Evolutionary conservation across 2,888 invertebrate species (phyloP).

Genomic region (Zaprionus bogoriensis): DNA sequence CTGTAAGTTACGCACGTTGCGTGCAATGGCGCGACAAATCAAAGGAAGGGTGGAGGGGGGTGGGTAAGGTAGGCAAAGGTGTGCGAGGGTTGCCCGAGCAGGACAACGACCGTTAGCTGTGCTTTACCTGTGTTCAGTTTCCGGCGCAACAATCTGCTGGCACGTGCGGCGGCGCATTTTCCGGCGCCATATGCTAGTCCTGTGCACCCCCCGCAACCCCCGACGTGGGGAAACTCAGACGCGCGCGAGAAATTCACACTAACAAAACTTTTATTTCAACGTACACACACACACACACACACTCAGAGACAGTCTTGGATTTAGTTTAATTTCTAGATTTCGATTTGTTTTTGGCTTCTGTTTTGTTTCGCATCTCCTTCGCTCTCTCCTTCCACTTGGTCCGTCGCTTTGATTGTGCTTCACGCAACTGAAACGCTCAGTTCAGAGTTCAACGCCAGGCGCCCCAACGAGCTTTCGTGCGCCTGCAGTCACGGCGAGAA

Average conservation of each 20-base stretch:
- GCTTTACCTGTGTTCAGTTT: slow-evolving; percentile 46
- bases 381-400: neutral
- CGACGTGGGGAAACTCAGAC: too few species aligned
- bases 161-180: slow-evolving; percentile 65
- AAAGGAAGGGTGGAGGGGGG: neutral
- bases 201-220: neutral
- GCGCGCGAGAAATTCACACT: too few species aligned
- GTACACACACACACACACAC: neutral
- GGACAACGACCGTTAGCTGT: slow-evolving; percentile 15
- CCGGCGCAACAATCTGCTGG: slow-evolving; percentile 56
- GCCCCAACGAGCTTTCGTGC: too few species aligned
- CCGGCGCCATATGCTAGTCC: slow-evolving; percentile 52
- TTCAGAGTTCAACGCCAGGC: too few species aligned
- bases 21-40: slow-evolving; percentile 53
- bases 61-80: neutral
- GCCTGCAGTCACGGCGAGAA: too few species aligned
- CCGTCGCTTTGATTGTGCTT: slow-evolving; percentile 26
- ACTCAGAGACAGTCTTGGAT: neutral
- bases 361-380: neutral
- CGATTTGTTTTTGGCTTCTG: neutral
- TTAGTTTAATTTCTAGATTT: neutral
- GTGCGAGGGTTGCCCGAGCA: neutral
- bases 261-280: too few species aligned
- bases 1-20: slow-evolving; percentile 39
- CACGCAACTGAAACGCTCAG: slow-evolving; percentile 36